phyloP scores from a whole-genome alignment of 2,797 vertebrate species.

The Silurus lanzhouensis region DNA sequence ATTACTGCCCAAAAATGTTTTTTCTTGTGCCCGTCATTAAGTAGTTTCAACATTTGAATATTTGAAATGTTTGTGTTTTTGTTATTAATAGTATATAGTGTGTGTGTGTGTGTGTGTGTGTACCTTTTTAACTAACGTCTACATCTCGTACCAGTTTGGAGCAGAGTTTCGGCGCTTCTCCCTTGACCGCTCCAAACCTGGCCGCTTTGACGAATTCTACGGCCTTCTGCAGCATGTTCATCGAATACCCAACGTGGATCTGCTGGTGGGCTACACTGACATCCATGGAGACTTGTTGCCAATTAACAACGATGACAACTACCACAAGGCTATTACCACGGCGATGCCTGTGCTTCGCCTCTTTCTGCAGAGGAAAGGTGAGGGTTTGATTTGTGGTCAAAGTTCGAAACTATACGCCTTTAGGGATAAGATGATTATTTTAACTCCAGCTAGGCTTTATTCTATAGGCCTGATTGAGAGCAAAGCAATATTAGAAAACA shows the following conservation, averaged over 20 bases:
- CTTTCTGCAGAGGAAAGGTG: slow-evolving; percentile 96
- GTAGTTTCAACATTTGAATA: background rate
- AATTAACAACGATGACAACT: slow-evolving; percentile 98
- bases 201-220: slow-evolving; percentile 95
- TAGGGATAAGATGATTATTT: background rate
- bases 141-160: slow-evolving; percentile 80
- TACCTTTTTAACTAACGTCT: background rate
- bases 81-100: background rate
- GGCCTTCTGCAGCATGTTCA: slow-evolving; percentile 94
- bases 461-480: background rate
- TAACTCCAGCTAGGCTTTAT: background rate
- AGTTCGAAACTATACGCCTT: background rate
- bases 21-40: background rate
- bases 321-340: slow-evolving; percentile 93
- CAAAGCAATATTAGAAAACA: background rate
- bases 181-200: slow-evolving; percentile 93
- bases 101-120: background rate
- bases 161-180: slow-evolving; percentile 97
- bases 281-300: slow-evolving; percentile 94
- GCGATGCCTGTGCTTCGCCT: slow-evolving; percentile 91
- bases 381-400: slow-evolving; percentile 48
- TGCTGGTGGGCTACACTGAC: slow-evolving; percentile 92
- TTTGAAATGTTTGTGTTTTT: background rate
- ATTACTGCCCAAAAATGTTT: background rate
- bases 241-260: slow-evolving; percentile 93